phyloP scores from a whole-genome alignment of 2,888 invertebrate genomes.

The Rhingia campestris region DNA sequence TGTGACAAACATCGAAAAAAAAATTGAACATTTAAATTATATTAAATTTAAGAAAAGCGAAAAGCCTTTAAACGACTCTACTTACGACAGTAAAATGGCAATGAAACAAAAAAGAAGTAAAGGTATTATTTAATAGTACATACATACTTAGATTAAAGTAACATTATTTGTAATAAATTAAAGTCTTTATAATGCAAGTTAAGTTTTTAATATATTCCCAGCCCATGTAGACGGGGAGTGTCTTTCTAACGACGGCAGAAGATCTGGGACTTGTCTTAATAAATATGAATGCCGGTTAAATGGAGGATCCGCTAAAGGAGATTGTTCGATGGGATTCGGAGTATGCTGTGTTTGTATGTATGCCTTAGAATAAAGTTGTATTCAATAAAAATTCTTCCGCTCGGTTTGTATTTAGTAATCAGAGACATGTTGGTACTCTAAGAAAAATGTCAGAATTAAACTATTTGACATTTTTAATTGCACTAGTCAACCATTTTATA shows the following conservation, averaged over 20 bases:
- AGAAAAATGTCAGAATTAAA: too few species aligned
- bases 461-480: too few species aligned
- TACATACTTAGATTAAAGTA: too few species aligned
- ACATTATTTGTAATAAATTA: background rate
- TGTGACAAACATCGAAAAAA: slow-evolving; percentile 33
- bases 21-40: background rate
- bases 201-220: slow-evolving; percentile 92
- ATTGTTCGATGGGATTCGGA: slow-evolving; percentile 92
- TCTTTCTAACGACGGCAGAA: slow-evolving; percentile 87
- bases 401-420: too few species aligned
- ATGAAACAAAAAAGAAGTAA: slow-evolving; percentile 30
- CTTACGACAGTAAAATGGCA: background rate
- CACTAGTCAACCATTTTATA: too few species aligned
- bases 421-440: too few species aligned
- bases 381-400: too few species aligned
- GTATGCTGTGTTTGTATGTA: slow-evolving; percentile 93
- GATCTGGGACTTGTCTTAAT: slow-evolving; percentile 91
- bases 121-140: slow-evolving; percentile 1
- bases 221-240: slow-evolving; percentile 93
- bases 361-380: background rate
- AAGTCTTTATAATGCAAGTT: slow-evolving; percentile 19
- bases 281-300: slow-evolving; percentile 92
- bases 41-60: background rate
- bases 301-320: slow-evolving; percentile 87
- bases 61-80: background rate